Evolutionary conservation across 2,888 invertebrate genomes (phyloP).

Genomic region (Alviniconcha strummeri): DNA sequence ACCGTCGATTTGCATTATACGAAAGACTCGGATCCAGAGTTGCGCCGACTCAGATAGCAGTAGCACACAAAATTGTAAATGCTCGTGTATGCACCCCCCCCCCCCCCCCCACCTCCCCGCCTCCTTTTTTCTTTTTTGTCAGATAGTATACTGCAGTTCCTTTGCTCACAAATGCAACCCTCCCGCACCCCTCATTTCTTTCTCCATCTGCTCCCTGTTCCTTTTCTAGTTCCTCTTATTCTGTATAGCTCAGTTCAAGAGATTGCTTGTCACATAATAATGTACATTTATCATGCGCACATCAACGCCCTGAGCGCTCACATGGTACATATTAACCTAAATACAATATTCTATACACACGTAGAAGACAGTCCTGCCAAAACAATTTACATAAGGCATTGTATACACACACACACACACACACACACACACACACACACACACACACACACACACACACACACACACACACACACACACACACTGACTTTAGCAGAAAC

Average conservation of each 20-base stretch:
- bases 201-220: not conserved
- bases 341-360: too few species aligned
- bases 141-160: not conserved
- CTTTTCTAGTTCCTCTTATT: not conserved
- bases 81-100: not conserved
- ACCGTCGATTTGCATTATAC: not conserved
- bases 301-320: not conserved
- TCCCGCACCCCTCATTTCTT: not conserved
- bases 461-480: not conserved
- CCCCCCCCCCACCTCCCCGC: not conserved
- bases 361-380: too few species aligned
- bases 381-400: too few species aligned
- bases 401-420: slow-evolving; percentile 12
- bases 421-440: slow-evolving; percentile 7
- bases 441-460: not conserved
- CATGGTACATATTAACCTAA: too few species aligned
- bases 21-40: not conserved
- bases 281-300: not conserved
- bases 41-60: too few species aligned
- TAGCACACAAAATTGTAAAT: too few species aligned
- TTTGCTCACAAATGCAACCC: not conserved
- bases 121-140: not conserved
- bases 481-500: not conserved
- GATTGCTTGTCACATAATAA: not conserved
- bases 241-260: not conserved